Conservation (phyloP, 2,888 invertebrate species). For the Drosophila yooni region DNA sequence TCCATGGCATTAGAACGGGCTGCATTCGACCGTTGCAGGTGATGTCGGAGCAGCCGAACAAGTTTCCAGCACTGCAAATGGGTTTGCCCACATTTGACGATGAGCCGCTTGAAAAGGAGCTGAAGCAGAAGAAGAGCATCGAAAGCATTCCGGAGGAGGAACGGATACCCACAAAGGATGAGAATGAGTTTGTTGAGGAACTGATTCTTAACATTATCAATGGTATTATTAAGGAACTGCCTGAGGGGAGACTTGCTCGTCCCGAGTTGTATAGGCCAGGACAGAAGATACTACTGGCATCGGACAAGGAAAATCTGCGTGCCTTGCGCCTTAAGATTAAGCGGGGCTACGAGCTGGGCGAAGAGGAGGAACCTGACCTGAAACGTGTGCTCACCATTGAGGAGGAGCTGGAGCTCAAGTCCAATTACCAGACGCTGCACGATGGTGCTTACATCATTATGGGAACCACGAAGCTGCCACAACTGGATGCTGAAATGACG, state of each 20-base stretch:
- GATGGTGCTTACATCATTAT: constrained; percentile 87
- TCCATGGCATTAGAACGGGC: constrained; percentile 87
- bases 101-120: constrained; percentile 30
- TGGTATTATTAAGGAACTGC: constrained; percentile 58
- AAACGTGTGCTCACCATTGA: constrained; percentile 81
- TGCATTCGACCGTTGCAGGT: constrained; percentile 77
- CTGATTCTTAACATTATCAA: constrained; percentile 72
- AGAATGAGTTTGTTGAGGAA: constrained; percentile 69
- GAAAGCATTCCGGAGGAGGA: constrained; percentile 77
- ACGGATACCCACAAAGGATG: constrained; percentile 63
- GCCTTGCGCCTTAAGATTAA: constrained; percentile 72
- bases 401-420: constrained; percentile 86
- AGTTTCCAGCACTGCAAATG: constrained; percentile 73
- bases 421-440: constrained; percentile 87
- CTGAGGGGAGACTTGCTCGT: constrained; percentile 52
- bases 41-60: constrained; percentile 61
- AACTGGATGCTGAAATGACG: constrained; percentile 71
- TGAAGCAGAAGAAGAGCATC: constrained; percentile 74
- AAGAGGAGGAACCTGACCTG: constrained; percentile 85
- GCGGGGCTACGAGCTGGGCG: constrained; percentile 81
- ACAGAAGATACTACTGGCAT: constrained; percentile 75
- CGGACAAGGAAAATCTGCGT: constrained; percentile 79
- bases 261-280: constrained; percentile 71
- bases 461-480: constrained; percentile 85
- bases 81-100: constrained; percentile 68